Evolutionary conservation across 2,113 vertebrate genomes (phyloP), one percentile per base, ranked within the genome.

Genomic region (Chiloscyllium plagiosum): DNA sequence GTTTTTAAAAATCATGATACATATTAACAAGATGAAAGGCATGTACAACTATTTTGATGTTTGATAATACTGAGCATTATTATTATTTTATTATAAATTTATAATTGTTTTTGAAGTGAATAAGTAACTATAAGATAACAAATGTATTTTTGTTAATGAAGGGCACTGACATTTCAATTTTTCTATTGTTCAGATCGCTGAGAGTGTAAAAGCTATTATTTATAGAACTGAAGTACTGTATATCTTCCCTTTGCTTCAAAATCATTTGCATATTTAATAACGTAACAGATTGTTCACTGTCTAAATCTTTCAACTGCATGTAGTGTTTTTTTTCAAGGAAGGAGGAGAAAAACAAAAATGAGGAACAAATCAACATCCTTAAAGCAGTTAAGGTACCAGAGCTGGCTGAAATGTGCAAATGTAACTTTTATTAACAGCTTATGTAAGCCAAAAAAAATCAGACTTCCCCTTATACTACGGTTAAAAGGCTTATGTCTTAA

Each of bases 401-500:
- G 17, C n/a, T 37, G 19, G 65, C 61, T 95, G 68, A 5, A 69
- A 37, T 22, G n/a, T 94, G 24, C 42, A 95, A 69, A 95, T 95
- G 68, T 95, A 95, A 50, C 22, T 72, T 95, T 69, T 95, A 95
- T 95, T 37, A 66, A 72, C 69, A 72, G 26, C 47, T 76, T 69
- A 42, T 47, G 92, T 22, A 50, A 47, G 42, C 42, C 26, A 72
- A 52, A 72, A 95, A 95, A 95, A 95, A 68, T 47, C 26, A 72
- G 4, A 52, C 24, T 95, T 47, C 68, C 47, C 68, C 47, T 95
- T 72, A 42, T 13, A 72, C 10, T 33, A 6, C 0, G 66, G 68
- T 50, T 95, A 70, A 94, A 52, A 95, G 94, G 72, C 72, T 95
- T 72, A 95, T 95, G 94, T 52, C 47, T 20, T 72, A 50, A 72